A percentile compares a stretch with the other conserved stretches of the same genome.
Conservation (phyloP, 2,113 vertebrate species). For the Spea bombifrons region DNA sequence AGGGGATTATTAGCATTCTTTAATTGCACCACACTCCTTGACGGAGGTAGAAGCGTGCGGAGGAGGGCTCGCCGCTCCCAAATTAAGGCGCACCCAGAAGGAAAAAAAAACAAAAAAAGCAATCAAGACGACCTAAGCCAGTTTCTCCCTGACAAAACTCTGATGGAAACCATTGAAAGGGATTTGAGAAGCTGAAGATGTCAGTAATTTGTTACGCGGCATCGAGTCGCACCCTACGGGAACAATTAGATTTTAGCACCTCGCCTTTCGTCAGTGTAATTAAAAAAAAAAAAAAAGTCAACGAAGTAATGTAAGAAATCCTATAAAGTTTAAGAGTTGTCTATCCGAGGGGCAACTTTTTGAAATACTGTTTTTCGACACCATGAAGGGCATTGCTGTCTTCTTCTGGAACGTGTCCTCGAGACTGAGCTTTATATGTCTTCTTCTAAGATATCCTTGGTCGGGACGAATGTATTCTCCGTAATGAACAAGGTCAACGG, state of each 20-base stretch:
- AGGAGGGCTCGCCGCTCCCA: background rate
- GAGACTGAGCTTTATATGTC: no score
- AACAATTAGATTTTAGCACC: background rate
- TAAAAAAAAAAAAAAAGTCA: background rate
- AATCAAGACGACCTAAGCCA: slow-evolving; percentile 12
- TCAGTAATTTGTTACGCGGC: slow-evolving; percentile 26
- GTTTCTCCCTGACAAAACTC: background rate
- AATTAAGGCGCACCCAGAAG: slow-evolving; percentile 7
- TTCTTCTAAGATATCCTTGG: no score
- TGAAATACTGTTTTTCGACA: no score
- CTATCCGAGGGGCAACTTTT: no score
- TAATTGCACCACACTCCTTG: background rate
- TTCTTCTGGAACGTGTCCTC: no score
- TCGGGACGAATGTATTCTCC: no score
- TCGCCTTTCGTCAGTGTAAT: background rate
- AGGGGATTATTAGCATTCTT: background rate
- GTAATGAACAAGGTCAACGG: no score
- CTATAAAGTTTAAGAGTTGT: no score
- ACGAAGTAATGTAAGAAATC: background rate
- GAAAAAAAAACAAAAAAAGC: background rate
- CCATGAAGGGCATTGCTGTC: no score
- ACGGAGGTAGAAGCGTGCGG: background rate
- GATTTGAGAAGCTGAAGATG: slow-evolving; percentile 11
- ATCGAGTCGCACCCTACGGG: background rate
- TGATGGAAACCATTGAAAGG: slow-evolving; percentile 12